These are phyloP conservation scores for rabbit (Oryctolagus cuniculus) DNA, from an alignment of 2,113 vertebrate species.

Conservation along the genomic window DNA sequence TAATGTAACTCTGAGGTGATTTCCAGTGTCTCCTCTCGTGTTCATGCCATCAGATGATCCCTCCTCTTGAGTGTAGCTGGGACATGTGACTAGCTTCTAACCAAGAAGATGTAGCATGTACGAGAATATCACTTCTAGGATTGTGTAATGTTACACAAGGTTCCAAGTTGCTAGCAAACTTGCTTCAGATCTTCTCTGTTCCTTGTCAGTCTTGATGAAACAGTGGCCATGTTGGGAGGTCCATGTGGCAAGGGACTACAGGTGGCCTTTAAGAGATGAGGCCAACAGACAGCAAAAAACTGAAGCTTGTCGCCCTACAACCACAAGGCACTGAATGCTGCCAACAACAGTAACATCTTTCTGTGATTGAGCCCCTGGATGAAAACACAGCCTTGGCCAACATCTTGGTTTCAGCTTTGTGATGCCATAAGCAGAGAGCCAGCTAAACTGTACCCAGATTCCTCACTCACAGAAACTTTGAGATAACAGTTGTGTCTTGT, in stretches of 20 bases:
- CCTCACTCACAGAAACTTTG: not conserved
- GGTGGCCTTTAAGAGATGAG: not conserved
- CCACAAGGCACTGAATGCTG: not conserved
- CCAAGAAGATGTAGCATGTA: not conserved
- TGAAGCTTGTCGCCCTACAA: not conserved
- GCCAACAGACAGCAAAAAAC: no score
- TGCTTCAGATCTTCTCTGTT: not conserved
- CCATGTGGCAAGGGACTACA: not conserved
- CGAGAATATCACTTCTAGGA: not conserved
- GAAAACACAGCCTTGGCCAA: not conserved
- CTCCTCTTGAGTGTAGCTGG: not conserved
- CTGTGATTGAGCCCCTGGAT: not conserved
- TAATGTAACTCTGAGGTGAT: not conserved
- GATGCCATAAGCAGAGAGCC: not conserved
- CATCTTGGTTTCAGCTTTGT: not conserved
- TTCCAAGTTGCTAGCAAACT: not conserved
- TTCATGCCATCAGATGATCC: not conserved
- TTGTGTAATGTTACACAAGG: not conserved
- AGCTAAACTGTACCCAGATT: not conserved
- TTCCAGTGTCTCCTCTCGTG: fast-evolving
- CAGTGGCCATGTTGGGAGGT: not conserved
- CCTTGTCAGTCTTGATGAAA: not conserved
- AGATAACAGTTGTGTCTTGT: no score
- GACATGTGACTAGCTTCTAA: not conserved
- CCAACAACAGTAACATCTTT: not conserved